Conservation (phyloP, 2,113 vertebrate species). For the Hyperoodon ampullatus region DNA sequence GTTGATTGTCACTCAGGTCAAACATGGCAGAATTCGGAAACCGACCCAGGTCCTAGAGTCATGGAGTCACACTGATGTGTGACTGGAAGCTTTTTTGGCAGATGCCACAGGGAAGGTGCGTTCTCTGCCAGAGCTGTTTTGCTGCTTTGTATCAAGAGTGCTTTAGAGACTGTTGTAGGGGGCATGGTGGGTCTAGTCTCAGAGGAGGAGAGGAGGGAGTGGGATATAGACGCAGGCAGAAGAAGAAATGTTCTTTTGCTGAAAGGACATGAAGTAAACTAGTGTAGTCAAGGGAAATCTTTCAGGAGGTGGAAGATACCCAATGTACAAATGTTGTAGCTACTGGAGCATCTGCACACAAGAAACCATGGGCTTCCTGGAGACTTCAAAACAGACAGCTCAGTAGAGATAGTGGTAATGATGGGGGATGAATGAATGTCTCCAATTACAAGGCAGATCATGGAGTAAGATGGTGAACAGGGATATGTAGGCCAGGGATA, state of each 20-base stretch:
- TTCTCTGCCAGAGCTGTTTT: background rate
- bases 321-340: background rate
- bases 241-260: background rate
- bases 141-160: background rate
- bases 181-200: background rate
- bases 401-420: background rate
- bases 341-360: background rate
- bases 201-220: background rate
- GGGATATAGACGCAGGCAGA: background rate
- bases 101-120: background rate
- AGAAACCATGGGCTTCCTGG: background rate
- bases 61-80: background rate
- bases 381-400: background rate
- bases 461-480: background rate
- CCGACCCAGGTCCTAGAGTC: background rate
- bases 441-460: background rate
- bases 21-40: background rate
- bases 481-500: background rate
- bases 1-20: background rate
- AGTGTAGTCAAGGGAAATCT: background rate
- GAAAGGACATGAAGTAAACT: background rate
- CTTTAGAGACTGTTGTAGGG: background rate
- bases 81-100: background rate
- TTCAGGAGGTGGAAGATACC: background rate
- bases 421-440: background rate